These are phyloP conservation scores for Zosterops borbonicus DNA, from an alignment of 2,113 vertebrate species.

Conservation along the genomic window DNA sequence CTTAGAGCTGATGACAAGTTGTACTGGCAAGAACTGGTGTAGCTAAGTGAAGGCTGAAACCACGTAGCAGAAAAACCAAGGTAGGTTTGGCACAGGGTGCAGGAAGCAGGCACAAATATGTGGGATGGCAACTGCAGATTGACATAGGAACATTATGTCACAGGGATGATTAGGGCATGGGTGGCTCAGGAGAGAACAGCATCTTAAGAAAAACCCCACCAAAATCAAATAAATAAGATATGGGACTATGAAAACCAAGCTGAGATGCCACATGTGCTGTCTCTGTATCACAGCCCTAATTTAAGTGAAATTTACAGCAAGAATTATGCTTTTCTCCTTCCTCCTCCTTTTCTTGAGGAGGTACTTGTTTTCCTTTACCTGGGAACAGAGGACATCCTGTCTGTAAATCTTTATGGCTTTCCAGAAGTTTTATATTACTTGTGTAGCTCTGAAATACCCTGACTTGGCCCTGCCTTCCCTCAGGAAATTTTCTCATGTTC, in stretches of 20 bases:
- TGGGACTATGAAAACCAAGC: background rate
- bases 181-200: background rate
- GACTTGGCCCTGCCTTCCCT: background rate
- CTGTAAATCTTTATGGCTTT: background rate
- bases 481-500: background rate
- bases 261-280: background rate
- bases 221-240: background rate
- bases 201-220: background rate
- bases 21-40: background rate
- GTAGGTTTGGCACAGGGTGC: background rate
- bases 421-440: constrained; percentile 24
- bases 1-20: constrained; percentile 49
- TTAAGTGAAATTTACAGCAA: constrained; percentile 1
- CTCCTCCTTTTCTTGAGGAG: background rate
- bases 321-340: background rate
- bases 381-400: background rate
- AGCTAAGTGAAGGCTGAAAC: constrained; percentile 34
- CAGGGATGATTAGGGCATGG: background rate
- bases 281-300: background rate
- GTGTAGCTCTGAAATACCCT: background rate
- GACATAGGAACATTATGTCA: background rate
- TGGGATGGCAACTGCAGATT: background rate
- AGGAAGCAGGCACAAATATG: constrained; percentile 2
- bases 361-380: constrained; percentile 45
- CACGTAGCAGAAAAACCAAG: background rate